A percentile compares a stretch with the other conserved stretches of the same genome.
Conservation (phyloP, 1,140 invertebrate species). For the Andrena cerasifolii region DNA sequence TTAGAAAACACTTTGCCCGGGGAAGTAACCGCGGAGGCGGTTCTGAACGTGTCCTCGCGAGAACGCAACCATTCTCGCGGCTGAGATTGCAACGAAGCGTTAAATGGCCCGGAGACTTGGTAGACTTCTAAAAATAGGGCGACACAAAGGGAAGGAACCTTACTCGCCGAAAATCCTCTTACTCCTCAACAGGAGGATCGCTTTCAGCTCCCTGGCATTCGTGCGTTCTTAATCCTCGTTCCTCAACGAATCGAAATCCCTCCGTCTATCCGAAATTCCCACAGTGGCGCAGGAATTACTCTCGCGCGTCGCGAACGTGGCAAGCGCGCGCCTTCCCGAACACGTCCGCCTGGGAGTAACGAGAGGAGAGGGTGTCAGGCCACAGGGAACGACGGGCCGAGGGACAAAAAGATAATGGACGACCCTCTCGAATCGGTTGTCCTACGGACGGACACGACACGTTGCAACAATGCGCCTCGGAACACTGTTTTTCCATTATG, state of each 20-base stretch:
- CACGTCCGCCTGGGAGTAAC: conserved; percentile 5
- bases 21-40: too few relatives aligned
- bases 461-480: conserved; percentile 5
- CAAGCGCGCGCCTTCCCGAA: not conserved
- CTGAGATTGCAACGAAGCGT: not conserved
- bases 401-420: conserved; percentile 31
- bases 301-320: not conserved
- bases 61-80: not conserved
- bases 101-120: not conserved
- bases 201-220: not conserved
- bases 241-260: not conserved
- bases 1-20: too few relatives aligned
- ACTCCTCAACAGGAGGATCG: not conserved
- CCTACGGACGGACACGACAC: conserved; percentile 19
- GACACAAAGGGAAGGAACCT: not conserved
- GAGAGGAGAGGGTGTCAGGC: not conserved
- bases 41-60: too few relatives aligned
- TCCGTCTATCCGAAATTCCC: too few relatives aligned
- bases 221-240: not conserved
- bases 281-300: not conserved
- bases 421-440: conserved; percentile 24
- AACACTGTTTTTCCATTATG: conserved; percentile 72
- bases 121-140: not conserved
- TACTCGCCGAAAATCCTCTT: conserved; percentile 1
- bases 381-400: not conserved